Base-by-base conservation (phyloP, 23 tunicate genomes). In the Corella eumyota region DNA sequence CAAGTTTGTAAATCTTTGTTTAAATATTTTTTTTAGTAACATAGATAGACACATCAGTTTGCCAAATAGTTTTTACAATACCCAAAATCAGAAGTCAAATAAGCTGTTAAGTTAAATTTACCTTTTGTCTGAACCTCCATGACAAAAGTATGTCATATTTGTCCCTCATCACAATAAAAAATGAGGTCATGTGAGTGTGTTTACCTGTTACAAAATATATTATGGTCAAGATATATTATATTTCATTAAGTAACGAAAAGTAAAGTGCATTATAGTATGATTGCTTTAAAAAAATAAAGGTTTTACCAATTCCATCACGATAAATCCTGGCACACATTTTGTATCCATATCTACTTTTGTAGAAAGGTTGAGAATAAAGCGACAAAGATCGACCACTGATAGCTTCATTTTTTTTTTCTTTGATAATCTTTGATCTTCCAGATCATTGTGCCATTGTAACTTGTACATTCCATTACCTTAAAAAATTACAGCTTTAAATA, bases 81-180 rank as follows among this genome's bases (percentile, higher is more conserved):
- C n/a, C n/a, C n/a, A n/a, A n/a, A n/a, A n/a, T n/a, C n/a, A n/a
- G n/a, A n/a, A n/a, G n/a, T n/a, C n/a, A n/a, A n/a, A n/a, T n/a
- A n/a, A n/a, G n/a, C n/a, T n/a, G n/a, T n/a, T n/a, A n/a, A n/a
- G 20, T n/a, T 51, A 51, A 6, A 51, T 61, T 51, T 38, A 88
- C 96, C 81, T 88, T 88, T 56, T 88, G 87, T 55, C 96, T 55
- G 55, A 88, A 88, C 17, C 88, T 87, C 96, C 96, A 88, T 22
- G 82, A 77, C 34, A 88, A 30, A 61, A 88, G 35, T 2, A 88
- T 76, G 51, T 88, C 96, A 51, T 88, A 88, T 24, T 88, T 88
- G 50, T 88, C 96, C 38, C 70, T 73, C 96, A 88, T 88, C 50
- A 88, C 87, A 15, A 88, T 88, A 33, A 88, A 27, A 88, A 54